phyloP scores from a whole-genome alignment of 2,113 vertebrate genomes.

The Tinamus guttatus region DNA sequence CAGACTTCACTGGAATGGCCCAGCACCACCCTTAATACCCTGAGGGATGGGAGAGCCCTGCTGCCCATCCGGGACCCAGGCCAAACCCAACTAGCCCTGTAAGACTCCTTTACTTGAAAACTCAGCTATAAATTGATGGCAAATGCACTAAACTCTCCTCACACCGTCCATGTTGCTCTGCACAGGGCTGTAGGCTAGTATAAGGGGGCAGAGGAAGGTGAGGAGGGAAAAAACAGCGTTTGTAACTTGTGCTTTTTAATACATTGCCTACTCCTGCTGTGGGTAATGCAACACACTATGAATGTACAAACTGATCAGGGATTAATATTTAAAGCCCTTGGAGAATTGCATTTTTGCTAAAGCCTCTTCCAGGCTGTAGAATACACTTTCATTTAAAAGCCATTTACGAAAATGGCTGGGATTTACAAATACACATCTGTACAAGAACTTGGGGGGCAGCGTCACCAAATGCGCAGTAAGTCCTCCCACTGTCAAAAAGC shows the following conservation, averaged over 20 bases:
- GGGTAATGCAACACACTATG: neutral
- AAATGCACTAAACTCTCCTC: neutral
- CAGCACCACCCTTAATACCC: neutral
- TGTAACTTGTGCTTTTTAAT: neutral
- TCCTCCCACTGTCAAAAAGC: neutral
- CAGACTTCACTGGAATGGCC: neutral
- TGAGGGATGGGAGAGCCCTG: neutral
- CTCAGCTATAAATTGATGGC: neutral
- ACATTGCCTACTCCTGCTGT: neutral
- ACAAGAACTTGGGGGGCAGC: neutral
- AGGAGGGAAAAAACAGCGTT: rapidly evolving
- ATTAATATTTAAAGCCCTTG: neutral
- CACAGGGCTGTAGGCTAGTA: neutral
- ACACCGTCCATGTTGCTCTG: neutral
- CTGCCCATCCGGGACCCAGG: neutral
- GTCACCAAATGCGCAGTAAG: neutral
- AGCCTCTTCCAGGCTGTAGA: neutral
- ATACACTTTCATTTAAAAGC: neutral
- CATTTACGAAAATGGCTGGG: neutral
- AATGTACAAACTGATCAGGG: neutral
- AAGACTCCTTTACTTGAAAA: neutral
- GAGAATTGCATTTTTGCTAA: neutral
- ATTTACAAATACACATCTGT: neutral
- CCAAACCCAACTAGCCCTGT: neutral
- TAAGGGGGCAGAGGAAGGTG: rapidly evolving